Conservation (phyloP, 2,113 vertebrate species). For the Baryphthengus martii region DNA sequence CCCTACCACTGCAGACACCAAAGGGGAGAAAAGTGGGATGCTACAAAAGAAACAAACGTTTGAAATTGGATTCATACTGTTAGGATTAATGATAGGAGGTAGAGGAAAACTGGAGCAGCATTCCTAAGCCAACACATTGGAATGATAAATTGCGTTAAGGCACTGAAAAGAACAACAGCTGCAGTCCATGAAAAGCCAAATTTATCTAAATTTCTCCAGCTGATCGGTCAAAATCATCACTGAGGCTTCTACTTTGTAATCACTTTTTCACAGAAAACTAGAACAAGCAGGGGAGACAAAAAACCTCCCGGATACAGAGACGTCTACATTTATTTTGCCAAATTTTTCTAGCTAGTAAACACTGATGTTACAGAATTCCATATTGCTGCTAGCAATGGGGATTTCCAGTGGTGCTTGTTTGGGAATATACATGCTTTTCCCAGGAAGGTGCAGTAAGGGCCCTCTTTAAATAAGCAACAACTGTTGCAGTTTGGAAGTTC, state of each 20-base stretch:
- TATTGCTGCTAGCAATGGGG: not conserved
- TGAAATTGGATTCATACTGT: slow-evolving; percentile 64
- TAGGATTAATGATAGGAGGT: slow-evolving; percentile 66
- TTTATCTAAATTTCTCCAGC: slow-evolving; percentile 77
- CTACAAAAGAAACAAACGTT: slow-evolving; percentile 30
- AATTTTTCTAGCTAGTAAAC: not conserved
- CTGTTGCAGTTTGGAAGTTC: not conserved
- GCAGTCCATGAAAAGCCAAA: slow-evolving; percentile 69
- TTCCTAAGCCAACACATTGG: slow-evolving; percentile 54
- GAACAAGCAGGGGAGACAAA: not conserved
- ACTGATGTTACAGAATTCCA: not conserved
- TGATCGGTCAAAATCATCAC: slow-evolving; percentile 70
- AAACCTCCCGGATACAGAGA: not conserved
- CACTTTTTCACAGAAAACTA: not conserved
- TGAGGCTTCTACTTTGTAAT: slow-evolving; percentile 23
- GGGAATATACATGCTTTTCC: not conserved
- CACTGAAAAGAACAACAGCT: slow-evolving; percentile 73
- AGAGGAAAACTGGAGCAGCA: slow-evolving; percentile 43
- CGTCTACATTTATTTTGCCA: not conserved
- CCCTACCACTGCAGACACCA: not conserved
- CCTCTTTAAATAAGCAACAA: not conserved
- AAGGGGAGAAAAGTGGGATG: slow-evolving; percentile 36
- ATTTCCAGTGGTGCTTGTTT: not conserved
- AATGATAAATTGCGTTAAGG: slow-evolving; percentile 73
- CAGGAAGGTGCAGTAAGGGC: not conserved